phyloP scores from a whole-genome alignment of 2,888 invertebrate species.

The Aspidapion aeneum region DNA sequence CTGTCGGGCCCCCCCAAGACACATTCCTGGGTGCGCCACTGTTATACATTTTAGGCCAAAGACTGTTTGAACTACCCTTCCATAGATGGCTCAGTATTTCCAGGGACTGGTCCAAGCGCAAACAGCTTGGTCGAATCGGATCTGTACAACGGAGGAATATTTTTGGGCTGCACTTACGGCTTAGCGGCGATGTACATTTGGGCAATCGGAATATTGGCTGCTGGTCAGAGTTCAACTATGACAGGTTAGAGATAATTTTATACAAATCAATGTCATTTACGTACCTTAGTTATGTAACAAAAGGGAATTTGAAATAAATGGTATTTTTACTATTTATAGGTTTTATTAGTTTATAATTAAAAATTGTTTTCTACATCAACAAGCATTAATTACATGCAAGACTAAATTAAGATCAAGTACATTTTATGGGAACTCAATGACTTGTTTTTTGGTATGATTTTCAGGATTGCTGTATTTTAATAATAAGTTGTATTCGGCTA shows the following conservation, averaged over 20 bases:
- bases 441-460: too few species aligned
- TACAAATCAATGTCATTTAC: too few species aligned
- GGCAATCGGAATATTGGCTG: conserved; percentile 79
- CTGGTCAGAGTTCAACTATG: conserved; percentile 83
- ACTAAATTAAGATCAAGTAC: too few species aligned
- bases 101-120: conserved; percentile 39
- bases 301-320: too few species aligned
- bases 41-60: conserved; percentile 43
- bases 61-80: conserved; percentile 39
- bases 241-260: conserved; percentile 60
- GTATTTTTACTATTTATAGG: conserved; percentile 4
- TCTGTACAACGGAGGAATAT: conserved; percentile 71
- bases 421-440: too few species aligned
- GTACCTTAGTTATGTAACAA: too few species aligned
- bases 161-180: conserved; percentile 75
- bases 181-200: conserved; percentile 77
- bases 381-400: too few species aligned
- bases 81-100: conserved; percentile 45
- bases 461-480: too few species aligned
- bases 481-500: too few species aligned
- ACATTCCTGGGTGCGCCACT: too few species aligned
- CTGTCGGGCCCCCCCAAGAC: too few species aligned
- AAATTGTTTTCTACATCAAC: too few species aligned
- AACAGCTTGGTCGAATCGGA: conserved; percentile 59
- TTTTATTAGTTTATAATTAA: conserved; percentile 3